Evolutionary conservation across 2,888 invertebrate genomes (phyloP), one percentile per base, ranked within the genome.

Genomic region (Pseudanteris insignis): DNA sequence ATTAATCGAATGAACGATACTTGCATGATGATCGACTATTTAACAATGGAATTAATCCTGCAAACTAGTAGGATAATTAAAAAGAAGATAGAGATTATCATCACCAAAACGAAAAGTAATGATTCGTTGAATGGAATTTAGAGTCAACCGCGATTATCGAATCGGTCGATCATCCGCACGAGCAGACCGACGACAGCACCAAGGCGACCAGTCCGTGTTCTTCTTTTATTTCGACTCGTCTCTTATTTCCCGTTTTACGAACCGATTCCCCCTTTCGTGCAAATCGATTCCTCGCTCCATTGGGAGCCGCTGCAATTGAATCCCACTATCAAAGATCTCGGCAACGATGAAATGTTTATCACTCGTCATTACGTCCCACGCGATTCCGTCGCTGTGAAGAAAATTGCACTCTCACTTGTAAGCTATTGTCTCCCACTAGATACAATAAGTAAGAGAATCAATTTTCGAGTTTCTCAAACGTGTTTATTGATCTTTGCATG

Each of bases 291-390:
- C 28, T 47, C 34, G 47, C 51, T 51, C 57, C 57, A 51, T 57
- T 57, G 62, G 62, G 57, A 62, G 46, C 24, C 34, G 40, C 37
- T 46, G 51, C 57, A 51, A 62, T 62, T 62, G 57, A 62, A 57
- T 57, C 47, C 33, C 28, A 7, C 51, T 53, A 47, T 53, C 43
- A 57, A 51, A 62, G 28, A 57, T 62, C 38, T 30, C 41, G 10
- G 14, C 48, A 46, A 51, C 62, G 41, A 57, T 62, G 47, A 40
- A 57, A 47, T 37, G 51, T 62, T 62, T 47, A 62, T 57, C 43
- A 41, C 43, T 41, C 33, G 34, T 33, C 44, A 50, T 53, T 48
- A 48, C 32, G 9, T 24, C 21, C 18, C 21, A 9, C 11, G 34
- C 26, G 41, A n/a, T n/a, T n/a, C n/a, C n/a, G n/a, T n/a, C 21